phyloP scores from a whole-genome alignment of 2,888 invertebrate species.

The Sepioteuthis lessoniana region DNA sequence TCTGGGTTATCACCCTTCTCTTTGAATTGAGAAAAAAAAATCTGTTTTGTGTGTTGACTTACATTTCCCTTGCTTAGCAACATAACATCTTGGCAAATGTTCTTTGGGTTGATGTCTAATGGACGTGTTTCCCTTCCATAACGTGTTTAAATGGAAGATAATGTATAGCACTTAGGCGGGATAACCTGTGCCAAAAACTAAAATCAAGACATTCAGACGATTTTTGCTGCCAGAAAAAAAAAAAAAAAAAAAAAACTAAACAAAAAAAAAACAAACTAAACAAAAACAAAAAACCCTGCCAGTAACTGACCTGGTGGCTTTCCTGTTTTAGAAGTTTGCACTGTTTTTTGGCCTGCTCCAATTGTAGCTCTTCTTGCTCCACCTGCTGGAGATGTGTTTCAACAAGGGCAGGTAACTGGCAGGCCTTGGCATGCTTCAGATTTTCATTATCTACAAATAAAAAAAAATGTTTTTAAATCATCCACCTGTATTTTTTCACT shows the following conservation, averaged over 20 bases:
- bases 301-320: conserved; percentile 66
- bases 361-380: conserved; percentile 58
- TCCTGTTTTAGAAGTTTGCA: conserved; percentile 68
- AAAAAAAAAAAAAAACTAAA: too few species aligned
- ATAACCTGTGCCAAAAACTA: neutral
- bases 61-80: too few species aligned
- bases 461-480: neutral
- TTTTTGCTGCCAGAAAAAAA: neutral
- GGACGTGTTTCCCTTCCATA: too few species aligned
- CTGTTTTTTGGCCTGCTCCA: conserved; percentile 60
- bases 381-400: conserved; percentile 63
- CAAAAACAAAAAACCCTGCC: neutral
- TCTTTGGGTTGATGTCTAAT: too few species aligned
- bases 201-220: neutral
- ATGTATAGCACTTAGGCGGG: neutral
- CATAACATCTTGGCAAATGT: too few species aligned
- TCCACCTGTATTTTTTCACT: neutral
- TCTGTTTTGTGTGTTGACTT: too few species aligned
- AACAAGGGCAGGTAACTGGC: conserved; percentile 68
- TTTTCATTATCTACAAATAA: conserved; percentile 57
- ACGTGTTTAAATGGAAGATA: too few species aligned
- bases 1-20: too few species aligned
- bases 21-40: too few species aligned
- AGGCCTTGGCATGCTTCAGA: conserved; percentile 64
- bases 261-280: neutral